Percentiles rank a stretch among this genome's conserved stretches.
phyloP scores from a whole-genome alignment of 2,888 invertebrate species.

The Rotaria macrura region DNA sequence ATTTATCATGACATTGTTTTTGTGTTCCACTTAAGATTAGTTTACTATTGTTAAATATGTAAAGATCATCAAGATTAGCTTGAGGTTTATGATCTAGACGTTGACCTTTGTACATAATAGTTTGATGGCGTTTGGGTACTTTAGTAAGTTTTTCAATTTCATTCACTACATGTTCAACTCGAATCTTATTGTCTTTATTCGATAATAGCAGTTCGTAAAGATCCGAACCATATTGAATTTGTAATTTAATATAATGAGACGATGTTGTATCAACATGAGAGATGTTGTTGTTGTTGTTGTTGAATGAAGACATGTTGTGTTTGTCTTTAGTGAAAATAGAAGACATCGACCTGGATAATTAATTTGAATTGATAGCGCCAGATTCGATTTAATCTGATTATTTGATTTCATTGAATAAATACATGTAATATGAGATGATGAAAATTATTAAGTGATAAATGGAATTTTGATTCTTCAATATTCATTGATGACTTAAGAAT shows the following conservation, averaged over 20 bases:
- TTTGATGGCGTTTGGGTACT: conserved; percentile 7
- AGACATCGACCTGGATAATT: not conserved
- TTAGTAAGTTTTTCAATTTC: not conserved
- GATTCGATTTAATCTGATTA: too few relatives aligned
- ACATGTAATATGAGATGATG: too few relatives aligned
- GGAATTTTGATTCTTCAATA: too few relatives aligned
- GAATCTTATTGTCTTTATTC: not conserved
- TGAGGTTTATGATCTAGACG: not conserved
- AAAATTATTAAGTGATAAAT: too few relatives aligned
- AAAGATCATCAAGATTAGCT: not conserved
- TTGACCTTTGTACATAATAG: not conserved
- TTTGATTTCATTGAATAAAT: too few relatives aligned
- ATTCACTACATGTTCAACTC: not conserved
- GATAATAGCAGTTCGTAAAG: conserved; percentile 11
- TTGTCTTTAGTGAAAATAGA: too few relatives aligned
- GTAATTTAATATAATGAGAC: not conserved
- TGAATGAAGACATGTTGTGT: not conserved
- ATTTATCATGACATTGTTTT: not conserved
- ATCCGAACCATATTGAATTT: conserved; percentile 15
- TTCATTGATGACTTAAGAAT: too few relatives aligned
- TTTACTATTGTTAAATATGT: conserved; percentile 17
- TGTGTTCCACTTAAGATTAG: not conserved
- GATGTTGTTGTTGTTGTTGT: not conserved
- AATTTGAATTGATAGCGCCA: not conserved
- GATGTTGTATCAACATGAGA: too few relatives aligned